Base-by-base conservation (phyloP, 2,888 invertebrate genomes). In the Sphaerophoria taeniata region DNA sequence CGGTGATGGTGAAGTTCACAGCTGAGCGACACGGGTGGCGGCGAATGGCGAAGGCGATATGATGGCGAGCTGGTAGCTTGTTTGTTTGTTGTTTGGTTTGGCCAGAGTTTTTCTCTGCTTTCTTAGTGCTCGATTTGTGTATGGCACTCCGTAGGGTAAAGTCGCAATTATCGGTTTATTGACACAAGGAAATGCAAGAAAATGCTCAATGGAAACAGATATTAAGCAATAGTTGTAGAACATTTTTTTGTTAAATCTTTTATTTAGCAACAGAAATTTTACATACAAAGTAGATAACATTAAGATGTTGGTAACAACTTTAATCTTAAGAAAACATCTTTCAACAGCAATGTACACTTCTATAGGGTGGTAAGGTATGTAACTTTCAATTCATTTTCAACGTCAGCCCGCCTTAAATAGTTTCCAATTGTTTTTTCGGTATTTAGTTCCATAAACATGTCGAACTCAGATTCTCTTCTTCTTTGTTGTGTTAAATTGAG, bases 1-100 rank as follows among this genome's bases (percentile, higher is more conserved):
- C 39, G 74, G 51, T 74, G 65, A 53, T 67, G 47, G 49, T 65
- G 49, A 63, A 47, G 47, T 83, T 63, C 53, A 69, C 79, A 79
- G 79, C 79, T 83, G 77, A 60, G 60, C 60, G 60, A 6, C 43
- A 24, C 24, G 24, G 24, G 24, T 24, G 9, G 9, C 39, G 39
- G 2, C 43, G 43, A 43, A 24, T 24, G 24, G 24, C 24, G 24
- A 24, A 24, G 24, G 24, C 24, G 24, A 24, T 24, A 24, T 24
- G 43, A 9, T 39, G 9, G 9, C 39, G 9, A 9, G 39, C 36
- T 31, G 24, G 24, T 36, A 82, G 63, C 33, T 58, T 43, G 69
- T 51, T 53, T 70, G 69, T 70, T 51, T 76, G 45, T 63, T 43
- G 34, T 69, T 69, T 69, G 12, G 61, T 75, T 55, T 39, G 31